Base-by-base conservation (phyloP, 2,888 invertebrate species). In the Podabrus alpinus region DNA sequence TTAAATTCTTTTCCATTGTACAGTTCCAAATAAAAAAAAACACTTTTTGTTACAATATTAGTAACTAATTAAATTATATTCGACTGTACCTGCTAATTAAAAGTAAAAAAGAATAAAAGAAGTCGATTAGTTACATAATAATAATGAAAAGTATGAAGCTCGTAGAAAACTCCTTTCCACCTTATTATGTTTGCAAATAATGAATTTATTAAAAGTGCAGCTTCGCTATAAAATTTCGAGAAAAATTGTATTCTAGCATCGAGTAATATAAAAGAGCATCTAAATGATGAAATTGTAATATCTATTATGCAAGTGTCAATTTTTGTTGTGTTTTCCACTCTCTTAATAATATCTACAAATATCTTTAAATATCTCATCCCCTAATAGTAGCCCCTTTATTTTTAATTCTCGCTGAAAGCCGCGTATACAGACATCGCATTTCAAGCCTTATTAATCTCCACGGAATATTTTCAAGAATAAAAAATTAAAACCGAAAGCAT, bases 381-480 rank as follows among this genome's bases (percentile, higher is more conserved):
- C 77, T 73, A 75, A 78, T 76, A 76, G 74, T 71, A 71, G 72
- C 71, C 72, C 75, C 78, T 79, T 84, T 85, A 84, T 84, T 85
- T 85, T 86, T 85, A 86, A 86, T 86, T 86, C 85, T 81, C 84
- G 82, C 83, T 76, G 77, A 75, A 75, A 77, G 78, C 78, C 77
- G 75, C 73, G 78, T 72, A 75, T 75, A 82, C 83, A 84, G 84
- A 85, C 84, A 85, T 84, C 84, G 83, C 84, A 83, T 85, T 86
- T 85, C 85, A 86, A 84, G 85, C 84, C 86, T 85, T 86, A 86
- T 86, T 86, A 86, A 86, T 86, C 86, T 86, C 86, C 77, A 81
- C 82, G 85, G 85, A 84, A 85, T 86, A 86, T 85, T 85, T 85
- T 81, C 83, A 83, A 84, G 84, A 83, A 85, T 85, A 85, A 86